phyloP scores from a whole-genome alignment of 1,140 invertebrate species.

The Brachionus angularis region DNA sequence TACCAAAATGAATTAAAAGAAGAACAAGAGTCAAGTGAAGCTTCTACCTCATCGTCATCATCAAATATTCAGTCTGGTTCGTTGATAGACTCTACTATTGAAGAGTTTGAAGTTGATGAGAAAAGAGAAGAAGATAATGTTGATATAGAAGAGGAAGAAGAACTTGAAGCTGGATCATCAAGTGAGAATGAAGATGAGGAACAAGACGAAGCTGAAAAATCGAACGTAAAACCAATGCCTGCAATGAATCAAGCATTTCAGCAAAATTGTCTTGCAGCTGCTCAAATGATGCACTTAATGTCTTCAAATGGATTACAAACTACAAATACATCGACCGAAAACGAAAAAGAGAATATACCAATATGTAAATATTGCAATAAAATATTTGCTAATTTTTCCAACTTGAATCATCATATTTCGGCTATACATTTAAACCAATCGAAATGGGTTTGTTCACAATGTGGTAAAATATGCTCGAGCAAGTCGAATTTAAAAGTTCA shows the following conservation, averaged over 20 bases:
- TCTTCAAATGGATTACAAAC: no score
- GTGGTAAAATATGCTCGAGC: conserved; percentile 41
- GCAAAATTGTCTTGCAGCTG: neutral
- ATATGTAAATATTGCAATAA: conserved; percentile 38
- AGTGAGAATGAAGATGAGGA: neutral
- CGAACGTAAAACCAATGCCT: neutral
- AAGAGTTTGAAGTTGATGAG: neutral
- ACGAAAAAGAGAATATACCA: conserved; percentile 33
- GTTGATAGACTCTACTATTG: no score
- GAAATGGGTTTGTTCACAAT: conserved; percentile 40
- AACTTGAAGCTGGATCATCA: no score
- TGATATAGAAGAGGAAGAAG: neutral
- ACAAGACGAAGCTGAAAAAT: conserved; percentile 24
- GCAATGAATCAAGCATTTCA: neutral
- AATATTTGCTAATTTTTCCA: conserved; percentile 44
- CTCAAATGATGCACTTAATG: conserved; percentile 32
- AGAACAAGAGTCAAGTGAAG: neutral
- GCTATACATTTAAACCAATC: conserved; percentile 38
- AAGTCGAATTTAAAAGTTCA: conserved; percentile 42
- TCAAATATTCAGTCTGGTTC: conserved; percentile 13
- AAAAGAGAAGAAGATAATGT: neutral
- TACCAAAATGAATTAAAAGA: neutral
- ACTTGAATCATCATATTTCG: conserved; percentile 43
- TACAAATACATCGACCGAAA: neutral
- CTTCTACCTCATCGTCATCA: conserved; percentile 6